These are phyloP conservation scores for Chymomyza amoena DNA, from an alignment of 2,888 invertebrate genomes.

Conservation along the genomic window DNA sequence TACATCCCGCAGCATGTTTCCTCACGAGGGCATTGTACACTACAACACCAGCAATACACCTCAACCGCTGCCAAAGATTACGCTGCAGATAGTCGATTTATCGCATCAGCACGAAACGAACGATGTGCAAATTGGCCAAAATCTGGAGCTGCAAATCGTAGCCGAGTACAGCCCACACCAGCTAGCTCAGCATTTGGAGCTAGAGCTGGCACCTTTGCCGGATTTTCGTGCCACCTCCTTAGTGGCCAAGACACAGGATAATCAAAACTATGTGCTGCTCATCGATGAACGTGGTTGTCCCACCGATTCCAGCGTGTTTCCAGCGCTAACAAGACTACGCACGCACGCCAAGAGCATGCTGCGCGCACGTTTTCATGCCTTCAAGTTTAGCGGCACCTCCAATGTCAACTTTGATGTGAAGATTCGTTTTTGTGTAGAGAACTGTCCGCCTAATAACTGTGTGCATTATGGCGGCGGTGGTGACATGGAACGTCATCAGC, in stretches of 20 bases:
- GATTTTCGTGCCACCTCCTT: conserved; percentile 89
- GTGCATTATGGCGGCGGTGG: conserved; percentile 51
- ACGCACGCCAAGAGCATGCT: conserved; percentile 78
- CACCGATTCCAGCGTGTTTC: conserved; percentile 82
- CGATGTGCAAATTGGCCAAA: conserved; percentile 85
- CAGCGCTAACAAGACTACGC: conserved; percentile 78
- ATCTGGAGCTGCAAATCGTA: conserved; percentile 83
- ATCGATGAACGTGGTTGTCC: conserved; percentile 90
- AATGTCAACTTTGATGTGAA: conserved; percentile 90
- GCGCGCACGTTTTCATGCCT: conserved; percentile 87
- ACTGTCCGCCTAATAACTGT: conserved; percentile 83
- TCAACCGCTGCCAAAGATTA: conserved; percentile 69
- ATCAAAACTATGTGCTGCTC: conserved; percentile 84
- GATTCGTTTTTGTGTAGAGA: conserved; percentile 87
- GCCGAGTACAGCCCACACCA: conserved; percentile 76
- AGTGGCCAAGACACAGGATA: conserved; percentile 88
- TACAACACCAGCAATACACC: conserved; percentile 54
- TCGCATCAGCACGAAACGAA: conserved; percentile 81
- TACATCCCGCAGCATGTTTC: conserved; percentile 69
- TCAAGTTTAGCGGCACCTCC: conserved; percentile 91
- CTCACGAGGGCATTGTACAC: conserved; percentile 79
- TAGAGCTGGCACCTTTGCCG: conserved; percentile 79
- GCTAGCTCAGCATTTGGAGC: conserved; percentile 42
- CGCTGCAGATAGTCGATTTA: conserved; percentile 82
- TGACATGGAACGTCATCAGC: conserved; percentile 24